Base-by-base conservation (phyloP, 1,140 invertebrate species). In the Aphidius gifuensis region DNA sequence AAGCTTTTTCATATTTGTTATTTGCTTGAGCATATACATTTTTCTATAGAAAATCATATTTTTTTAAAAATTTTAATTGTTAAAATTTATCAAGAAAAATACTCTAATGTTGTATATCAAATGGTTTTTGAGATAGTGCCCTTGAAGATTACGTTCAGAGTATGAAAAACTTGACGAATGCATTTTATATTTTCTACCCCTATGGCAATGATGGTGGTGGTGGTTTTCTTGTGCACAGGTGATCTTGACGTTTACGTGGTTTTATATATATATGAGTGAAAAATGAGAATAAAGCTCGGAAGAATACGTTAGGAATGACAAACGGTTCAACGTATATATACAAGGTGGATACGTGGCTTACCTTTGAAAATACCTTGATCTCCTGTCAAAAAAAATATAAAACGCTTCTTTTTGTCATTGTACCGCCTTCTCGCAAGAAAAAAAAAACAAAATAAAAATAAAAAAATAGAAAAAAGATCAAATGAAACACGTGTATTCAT, bases 171-270 rank as follows among this genome's bases (percentile, higher is more conserved):
- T 67, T 71, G 72, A 74, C 67, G 70, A 69, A 75, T 76, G 68
- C 69, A 69, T 69, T 75, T 74, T 73, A 70, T 68, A 73, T 76
- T 65, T 76, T 74, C 68, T 69, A 65, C 53, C 58, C 65, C 64
- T 50, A 66, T 64, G 70, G 62, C 68, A 66, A 60, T 66, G 49
- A 59, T 66, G 44, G 16, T 46, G 56, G 21, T 51, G 11, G 40
- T 42, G 49, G 46, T 58, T 57, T 42, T 45, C 56, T 51, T 32
- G 63, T 57, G 62, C 50, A 47, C 46, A 67, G 62, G 61, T 65
- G 66, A 72, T 72, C 57, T 61, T 61, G 62, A 62, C 57, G 64
- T 56, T 60, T 5, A 45, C 2, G 23, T 32, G 16, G 16, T 58
- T 55, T 8, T 60, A 63, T 58, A 48, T 46, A 47, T 23, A 57